Evolutionary conservation across 1,140 invertebrate species (phyloP), one percentile per base, ranked within the genome.

Genomic region (Vanessa atalanta): DNA sequence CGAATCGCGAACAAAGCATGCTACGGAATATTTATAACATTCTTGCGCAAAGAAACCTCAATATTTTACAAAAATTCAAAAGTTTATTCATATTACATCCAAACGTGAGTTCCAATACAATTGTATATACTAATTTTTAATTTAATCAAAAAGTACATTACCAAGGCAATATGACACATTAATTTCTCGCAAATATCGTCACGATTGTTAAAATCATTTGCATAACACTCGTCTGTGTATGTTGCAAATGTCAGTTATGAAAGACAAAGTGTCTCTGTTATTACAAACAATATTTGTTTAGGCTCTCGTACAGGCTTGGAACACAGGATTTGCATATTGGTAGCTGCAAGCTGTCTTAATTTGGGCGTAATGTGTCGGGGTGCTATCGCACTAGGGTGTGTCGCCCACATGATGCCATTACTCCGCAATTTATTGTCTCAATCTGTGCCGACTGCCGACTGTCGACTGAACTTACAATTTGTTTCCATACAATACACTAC

Each of bases 331-430:
- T 78, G 81, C 83, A 85, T 85, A 85, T 85, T 83, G 83, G 80
- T 79, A 81, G 78, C 78, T 79, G 79, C 80, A 83, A 85, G 83
- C 80, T 83, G 82, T 85, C 83, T 85, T 85, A 85, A 85, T 85
- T 85, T 85, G 65, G 78, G 60, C 80, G 82, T 85, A 85, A 85
- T 85, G 78, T 79, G 82, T 69, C 76, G 80, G 79, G 78, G 77
- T 70, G 79, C 76, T 74, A 83, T 83, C 76, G 79, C 65, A 65
- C 68, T 63, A 50, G 73, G 77, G 75, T 63, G 74, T 70, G 70
- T 75, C 78, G 70, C 81, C 77, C 83, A 83, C 80, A 82, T 81
- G 79, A 79, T 72, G 76, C 80, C 73, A 75, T 85, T 82, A 79
- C 77, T 63, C 51, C 78, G 77, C 83, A 85, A 85, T 85, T 85